phyloP scores from a whole-genome alignment of 2,797 vertebrate genomes.

The Urocyon cinereoargenteus region DNA sequence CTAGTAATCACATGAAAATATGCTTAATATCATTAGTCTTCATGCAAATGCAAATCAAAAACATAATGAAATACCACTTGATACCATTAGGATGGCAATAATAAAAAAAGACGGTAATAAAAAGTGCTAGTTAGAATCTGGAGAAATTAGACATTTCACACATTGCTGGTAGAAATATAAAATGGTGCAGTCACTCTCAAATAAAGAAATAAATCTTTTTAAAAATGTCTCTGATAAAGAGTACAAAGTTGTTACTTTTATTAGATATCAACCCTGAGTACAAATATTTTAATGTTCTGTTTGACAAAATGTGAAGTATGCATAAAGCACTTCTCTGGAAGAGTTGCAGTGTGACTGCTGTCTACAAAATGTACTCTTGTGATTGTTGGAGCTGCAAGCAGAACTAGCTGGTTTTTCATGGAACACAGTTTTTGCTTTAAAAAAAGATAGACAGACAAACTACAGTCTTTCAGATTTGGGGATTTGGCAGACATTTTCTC shows the following conservation, averaged over 20 bases:
- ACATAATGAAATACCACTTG: not conserved
- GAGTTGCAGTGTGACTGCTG: not conserved
- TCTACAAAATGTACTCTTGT: not conserved
- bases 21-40: not conserved
- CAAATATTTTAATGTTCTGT: not conserved
- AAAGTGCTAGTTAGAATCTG: not conserved
- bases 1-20: not conserved
- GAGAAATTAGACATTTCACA: not conserved
- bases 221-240: not conserved
- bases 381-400: not conserved
- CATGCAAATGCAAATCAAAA: not conserved
- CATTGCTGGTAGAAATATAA: not conserved
- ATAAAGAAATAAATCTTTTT: too few relatives aligned
- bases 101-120: not conserved
- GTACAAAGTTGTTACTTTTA: not conserved
- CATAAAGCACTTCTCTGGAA: not conserved
- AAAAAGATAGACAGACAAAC: not conserved
- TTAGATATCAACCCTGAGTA: not conserved
- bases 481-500: not conserved
- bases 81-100: not conserved
- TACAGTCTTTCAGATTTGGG: not conserved
- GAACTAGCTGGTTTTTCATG: not conserved
- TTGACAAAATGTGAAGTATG: not conserved
- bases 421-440: not conserved
- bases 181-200: not conserved